Conservation (phyloP, 2,888 invertebrate genomes). For the Bombylius discolor region DNA sequence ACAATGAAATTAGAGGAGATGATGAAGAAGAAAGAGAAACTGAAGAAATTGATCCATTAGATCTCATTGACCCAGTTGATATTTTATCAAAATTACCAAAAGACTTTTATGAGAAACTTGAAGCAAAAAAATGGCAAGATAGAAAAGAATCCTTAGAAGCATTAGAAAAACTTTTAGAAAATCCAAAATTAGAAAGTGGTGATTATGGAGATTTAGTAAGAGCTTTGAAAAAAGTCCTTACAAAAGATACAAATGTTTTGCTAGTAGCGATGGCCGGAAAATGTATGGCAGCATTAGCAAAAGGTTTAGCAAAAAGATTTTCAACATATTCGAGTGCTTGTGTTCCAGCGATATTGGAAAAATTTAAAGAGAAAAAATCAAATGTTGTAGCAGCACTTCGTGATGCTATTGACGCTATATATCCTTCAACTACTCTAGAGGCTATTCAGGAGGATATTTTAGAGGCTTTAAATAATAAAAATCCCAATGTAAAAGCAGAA, state of each 20-base stretch:
- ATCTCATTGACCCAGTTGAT: slow-evolving; percentile 83
- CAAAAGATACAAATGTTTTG: slow-evolving; percentile 92
- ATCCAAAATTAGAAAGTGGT: slow-evolving; percentile 77
- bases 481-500: slow-evolving; percentile 80
- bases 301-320: slow-evolving; percentile 78
- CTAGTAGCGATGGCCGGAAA: slow-evolving; percentile 78
- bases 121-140: slow-evolving; percentile 95
- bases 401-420: slow-evolving; percentile 85
- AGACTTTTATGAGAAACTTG: slow-evolving; percentile 88
- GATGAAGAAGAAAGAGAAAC: slow-evolving; percentile 40
- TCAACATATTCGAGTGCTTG: slow-evolving; percentile 68
- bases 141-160: slow-evolving; percentile 83
- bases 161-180: slow-evolving; percentile 62
- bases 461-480: slow-evolving; percentile 79
- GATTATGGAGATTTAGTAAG: slow-evolving; percentile 85
- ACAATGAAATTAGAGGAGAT: slow-evolving; percentile 39
- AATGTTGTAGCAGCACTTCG: slow-evolving; percentile 75
- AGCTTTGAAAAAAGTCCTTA: slow-evolving; percentile 76
- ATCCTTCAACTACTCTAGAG: slow-evolving; percentile 66
- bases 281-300: slow-evolving; percentile 68
- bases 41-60: slow-evolving; percentile 73
- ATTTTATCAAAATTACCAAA: slow-evolving; percentile 85
- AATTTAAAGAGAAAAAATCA: slow-evolving; percentile 94
- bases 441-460: slow-evolving; percentile 73
- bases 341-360: slow-evolving; percentile 71